Conservation (phyloP, 2,113 vertebrate species). For the Craseonycteris thonglongyai region DNA sequence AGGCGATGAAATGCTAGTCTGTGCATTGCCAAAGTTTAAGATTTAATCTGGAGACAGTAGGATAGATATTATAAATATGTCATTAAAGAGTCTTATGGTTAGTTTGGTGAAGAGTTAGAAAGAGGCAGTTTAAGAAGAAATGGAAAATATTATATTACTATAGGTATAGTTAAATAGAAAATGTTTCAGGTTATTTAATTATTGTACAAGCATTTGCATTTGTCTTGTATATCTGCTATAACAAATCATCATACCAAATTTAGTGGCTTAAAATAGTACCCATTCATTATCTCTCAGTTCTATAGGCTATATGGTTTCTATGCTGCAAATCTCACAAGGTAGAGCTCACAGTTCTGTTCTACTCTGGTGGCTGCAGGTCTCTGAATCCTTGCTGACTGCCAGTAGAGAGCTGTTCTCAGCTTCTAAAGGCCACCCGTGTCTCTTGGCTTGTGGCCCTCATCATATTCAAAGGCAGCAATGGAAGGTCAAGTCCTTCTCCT, state of each 20-base stretch:
- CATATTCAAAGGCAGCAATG: not conserved
- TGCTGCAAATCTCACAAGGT: not conserved
- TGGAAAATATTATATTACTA: not conserved
- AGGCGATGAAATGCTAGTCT: not conserved
- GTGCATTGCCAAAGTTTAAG: not conserved
- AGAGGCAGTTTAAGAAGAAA: not conserved
- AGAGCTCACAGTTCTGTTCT: not conserved
- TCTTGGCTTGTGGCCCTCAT: not conserved
- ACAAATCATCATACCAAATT: not conserved
- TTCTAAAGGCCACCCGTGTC: not conserved
- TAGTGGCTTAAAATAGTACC: not conserved
- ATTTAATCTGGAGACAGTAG: not conserved
- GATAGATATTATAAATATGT: not conserved
- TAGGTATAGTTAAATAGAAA: not conserved
- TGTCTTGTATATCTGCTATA: not conserved
- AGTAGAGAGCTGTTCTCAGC: not conserved
- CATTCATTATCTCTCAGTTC: not conserved
- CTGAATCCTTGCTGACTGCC: not conserved
- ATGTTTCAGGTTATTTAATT: not conserved
- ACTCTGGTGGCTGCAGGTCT: not conserved
- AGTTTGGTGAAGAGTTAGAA: not conserved
- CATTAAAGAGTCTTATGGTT: not conserved
- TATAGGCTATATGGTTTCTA: not conserved
- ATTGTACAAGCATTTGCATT: not conserved
- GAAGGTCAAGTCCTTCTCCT: not conserved